Evolutionary conservation across 2,888 invertebrate genomes (phyloP).

Genomic region (Pollenia angustigena): DNA sequence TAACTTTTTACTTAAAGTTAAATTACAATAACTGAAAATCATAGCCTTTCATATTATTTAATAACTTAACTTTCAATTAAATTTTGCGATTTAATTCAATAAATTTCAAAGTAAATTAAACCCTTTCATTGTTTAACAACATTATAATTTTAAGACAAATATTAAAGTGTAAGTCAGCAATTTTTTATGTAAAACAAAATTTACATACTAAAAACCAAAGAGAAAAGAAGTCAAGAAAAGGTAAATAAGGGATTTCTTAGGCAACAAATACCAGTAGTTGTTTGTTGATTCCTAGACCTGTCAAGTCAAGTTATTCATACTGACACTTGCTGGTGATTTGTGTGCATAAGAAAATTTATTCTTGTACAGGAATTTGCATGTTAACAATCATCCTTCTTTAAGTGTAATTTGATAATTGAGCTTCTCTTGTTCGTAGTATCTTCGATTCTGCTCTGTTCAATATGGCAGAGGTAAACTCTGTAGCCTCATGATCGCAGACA

Average conservation of each 20-base stretch:
- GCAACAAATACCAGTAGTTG: slow-evolving; percentile 69
- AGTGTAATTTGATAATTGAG: slow-evolving; percentile 74
- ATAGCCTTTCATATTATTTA: slow-evolving; percentile 36
- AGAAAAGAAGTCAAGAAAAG: not conserved
- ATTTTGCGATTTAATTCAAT: slow-evolving; percentile 38
- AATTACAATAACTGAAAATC: not conserved
- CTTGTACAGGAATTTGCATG: slow-evolving; percentile 66
- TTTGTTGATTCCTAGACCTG: slow-evolving; percentile 69
- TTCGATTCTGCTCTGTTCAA: slow-evolving; percentile 15
- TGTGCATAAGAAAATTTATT: slow-evolving; percentile 58
- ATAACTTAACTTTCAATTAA: slow-evolving; percentile 62
- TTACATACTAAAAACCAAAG: slow-evolving; percentile 19
- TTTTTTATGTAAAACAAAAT: slow-evolving; percentile 9
- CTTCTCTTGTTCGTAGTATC: slow-evolving; percentile 43
- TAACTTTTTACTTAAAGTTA: not conserved
- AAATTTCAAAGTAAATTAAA: slow-evolving; percentile 42
- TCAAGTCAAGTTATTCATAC: slow-evolving; percentile 69
- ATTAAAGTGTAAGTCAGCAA: not conserved
- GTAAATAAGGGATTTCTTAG: not conserved
- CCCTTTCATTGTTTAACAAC: slow-evolving; percentile 49
- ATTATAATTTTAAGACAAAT: slow-evolving; percentile 58
- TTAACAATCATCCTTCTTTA: slow-evolving; percentile 64
- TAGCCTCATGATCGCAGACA: slow-evolving; percentile 8
- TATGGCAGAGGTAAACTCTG: slow-evolving; percentile 6
- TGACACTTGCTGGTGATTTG: slow-evolving; percentile 66